A percentile compares a stretch with the other conserved stretches of the same genome.
Conservation (phyloP, 2,797 vertebrate species). For the Gymnoscopelus microlampas region DNA sequence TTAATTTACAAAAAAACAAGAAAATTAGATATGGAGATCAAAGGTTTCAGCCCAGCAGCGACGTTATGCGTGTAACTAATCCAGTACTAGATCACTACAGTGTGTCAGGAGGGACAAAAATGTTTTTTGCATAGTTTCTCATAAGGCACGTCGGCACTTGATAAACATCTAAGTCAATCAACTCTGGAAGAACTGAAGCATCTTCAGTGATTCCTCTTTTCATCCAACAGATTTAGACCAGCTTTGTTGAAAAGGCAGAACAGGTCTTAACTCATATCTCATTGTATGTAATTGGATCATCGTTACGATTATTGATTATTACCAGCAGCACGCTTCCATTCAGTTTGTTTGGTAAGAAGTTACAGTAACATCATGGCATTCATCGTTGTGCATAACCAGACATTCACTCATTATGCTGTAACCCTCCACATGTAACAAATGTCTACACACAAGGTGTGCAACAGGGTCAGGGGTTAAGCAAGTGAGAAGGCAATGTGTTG, state of each 20-base stretch:
- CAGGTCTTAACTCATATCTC: slow-evolving; percentile 42
- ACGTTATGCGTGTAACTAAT: slow-evolving; percentile 54
- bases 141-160: slow-evolving; percentile 91
- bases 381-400: slow-evolving; percentile 76
- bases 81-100: slow-evolving; percentile 83
- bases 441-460: slow-evolving; percentile 71
- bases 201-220: slow-evolving; percentile 32
- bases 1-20: too few relatives aligned
- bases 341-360: slow-evolving; percentile 42
- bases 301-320: slow-evolving; percentile 8
- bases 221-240: slow-evolving; percentile 49
- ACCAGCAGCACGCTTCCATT: slow-evolving; percentile 47
- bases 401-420: slow-evolving; percentile 72
- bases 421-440: slow-evolving; percentile 61
- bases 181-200: slow-evolving; percentile 75
- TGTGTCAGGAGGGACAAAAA: slow-evolving; percentile 80
- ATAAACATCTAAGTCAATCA: slow-evolving; percentile 77
- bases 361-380: slow-evolving; percentile 58
- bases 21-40: too few relatives aligned
- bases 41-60: too few relatives aligned
- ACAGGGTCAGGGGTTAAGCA: slow-evolving; percentile 62
- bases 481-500: slow-evolving; percentile 72
- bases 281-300: slow-evolving; percentile 18
- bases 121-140: slow-evolving; percentile 92
- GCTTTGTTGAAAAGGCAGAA: slow-evolving; percentile 57